phyloP scores from a whole-genome alignment of 2,797 vertebrate genomes.

The Miopithecus talapoin region DNA sequence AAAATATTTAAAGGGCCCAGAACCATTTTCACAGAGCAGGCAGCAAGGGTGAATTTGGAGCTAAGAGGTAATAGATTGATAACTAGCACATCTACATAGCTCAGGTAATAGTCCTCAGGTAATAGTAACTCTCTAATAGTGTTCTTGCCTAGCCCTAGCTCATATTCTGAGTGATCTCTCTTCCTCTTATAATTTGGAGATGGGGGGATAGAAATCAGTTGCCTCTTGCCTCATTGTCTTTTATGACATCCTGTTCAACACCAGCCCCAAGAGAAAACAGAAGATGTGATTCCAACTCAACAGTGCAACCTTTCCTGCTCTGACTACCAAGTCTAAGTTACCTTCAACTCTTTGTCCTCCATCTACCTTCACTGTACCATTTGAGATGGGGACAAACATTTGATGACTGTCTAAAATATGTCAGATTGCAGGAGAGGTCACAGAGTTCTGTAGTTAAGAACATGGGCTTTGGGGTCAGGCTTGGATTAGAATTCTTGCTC shows the following conservation, averaged over 20 bases:
- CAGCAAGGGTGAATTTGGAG: constrained; percentile 32
- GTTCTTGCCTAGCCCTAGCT: background rate
- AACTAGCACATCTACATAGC: background rate
- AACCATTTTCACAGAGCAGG: background rate
- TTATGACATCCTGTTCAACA: background rate
- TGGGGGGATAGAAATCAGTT: background rate
- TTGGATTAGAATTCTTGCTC: constrained; percentile 10
- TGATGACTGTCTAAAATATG: background rate
- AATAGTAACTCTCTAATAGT: constrained; percentile 21
- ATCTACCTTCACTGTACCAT: background rate
- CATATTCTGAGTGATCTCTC: background rate
- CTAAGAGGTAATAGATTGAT: background rate
- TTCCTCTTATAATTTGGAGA: constrained; percentile 30
- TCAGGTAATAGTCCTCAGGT: background rate
- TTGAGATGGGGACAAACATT: background rate
- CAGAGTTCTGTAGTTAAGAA: constrained; percentile 17
- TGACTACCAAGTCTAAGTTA: background rate
- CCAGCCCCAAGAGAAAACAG: background rate
- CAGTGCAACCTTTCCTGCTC: background rate
- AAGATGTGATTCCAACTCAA: background rate
- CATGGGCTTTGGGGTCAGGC: background rate
- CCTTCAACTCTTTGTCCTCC: background rate
- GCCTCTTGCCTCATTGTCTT: background rate
- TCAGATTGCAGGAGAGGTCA: background rate
- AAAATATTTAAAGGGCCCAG: background rate